Percentiles rank a stretch among this genome's conserved stretches.
Evolutionary conservation across 2,888 invertebrate genomes (phyloP).

Genomic region (Eilema depressum): DNA sequence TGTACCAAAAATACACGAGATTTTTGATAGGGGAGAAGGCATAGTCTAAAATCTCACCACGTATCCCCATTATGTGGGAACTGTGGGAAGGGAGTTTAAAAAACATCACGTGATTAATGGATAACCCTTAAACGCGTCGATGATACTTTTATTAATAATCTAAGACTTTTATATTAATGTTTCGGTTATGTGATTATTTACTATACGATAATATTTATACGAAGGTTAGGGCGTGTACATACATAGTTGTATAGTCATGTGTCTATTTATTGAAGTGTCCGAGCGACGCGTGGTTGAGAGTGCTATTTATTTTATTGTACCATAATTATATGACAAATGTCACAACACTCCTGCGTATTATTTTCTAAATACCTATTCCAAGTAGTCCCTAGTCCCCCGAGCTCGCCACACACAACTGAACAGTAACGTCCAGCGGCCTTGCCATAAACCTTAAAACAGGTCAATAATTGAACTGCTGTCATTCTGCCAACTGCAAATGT

Average conservation of each 20-base stretch:
- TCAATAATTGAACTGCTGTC: too few relatives aligned
- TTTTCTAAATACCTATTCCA: not conserved
- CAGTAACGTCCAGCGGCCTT: too few relatives aligned
- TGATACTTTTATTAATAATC: slow-evolving; percentile 26
- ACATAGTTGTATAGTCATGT: slow-evolving; percentile 40
- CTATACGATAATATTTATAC: slow-evolving; percentile 27
- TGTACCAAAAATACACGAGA: too few relatives aligned
- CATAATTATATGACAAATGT: slow-evolving; percentile 55
- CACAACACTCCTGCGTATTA: slow-evolving; percentile 28
- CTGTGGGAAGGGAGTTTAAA: too few relatives aligned
- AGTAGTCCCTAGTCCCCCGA: not conserved
- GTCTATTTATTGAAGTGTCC: slow-evolving; percentile 65
- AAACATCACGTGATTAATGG: too few relatives aligned
- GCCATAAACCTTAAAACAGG: too few relatives aligned
- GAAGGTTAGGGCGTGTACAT: slow-evolving; percentile 37
- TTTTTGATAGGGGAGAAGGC: too few relatives aligned
- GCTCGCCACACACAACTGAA: not conserved
- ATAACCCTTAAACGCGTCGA: slow-evolving; percentile 34
- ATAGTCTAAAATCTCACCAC: too few relatives aligned
- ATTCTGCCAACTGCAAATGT: too few relatives aligned
- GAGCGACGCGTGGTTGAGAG: slow-evolving; percentile 61
- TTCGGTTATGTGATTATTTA: slow-evolving; percentile 22
- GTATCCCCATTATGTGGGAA: too few relatives aligned
- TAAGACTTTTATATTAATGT: slow-evolving; percentile 34
- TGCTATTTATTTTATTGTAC: slow-evolving; percentile 72